These are phyloP conservation scores for Clinocottus analis DNA, from an alignment of 2,113 vertebrate species.

Conservation along the genomic window DNA sequence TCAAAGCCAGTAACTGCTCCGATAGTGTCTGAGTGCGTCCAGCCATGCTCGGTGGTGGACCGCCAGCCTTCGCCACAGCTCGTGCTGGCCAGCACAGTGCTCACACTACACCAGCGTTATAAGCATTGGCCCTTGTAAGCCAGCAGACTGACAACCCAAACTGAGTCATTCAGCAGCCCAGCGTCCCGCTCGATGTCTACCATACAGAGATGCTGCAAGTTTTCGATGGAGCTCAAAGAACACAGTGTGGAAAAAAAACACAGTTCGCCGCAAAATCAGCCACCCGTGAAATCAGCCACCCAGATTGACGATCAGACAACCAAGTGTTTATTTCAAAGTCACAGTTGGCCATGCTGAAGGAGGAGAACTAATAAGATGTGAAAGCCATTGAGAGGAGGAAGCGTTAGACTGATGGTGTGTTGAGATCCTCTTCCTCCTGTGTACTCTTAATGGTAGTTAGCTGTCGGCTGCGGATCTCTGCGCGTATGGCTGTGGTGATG, in stretches of 20 bases:
- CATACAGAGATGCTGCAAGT: conserved; percentile 34
- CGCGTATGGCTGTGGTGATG: conserved; percentile 69
- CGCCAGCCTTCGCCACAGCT: conserved; percentile 42
- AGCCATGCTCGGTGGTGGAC: conserved; percentile 50
- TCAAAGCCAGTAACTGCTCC: conserved; percentile 47
- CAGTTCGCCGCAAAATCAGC: conserved; percentile 62
- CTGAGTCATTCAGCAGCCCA: conserved; percentile 69
- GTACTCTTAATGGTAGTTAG: conserved; percentile 32
- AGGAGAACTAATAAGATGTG: conserved; percentile 45
- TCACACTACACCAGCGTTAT: conserved; percentile 45
- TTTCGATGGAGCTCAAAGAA: conserved; percentile 51
- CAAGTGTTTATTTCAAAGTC: conserved; percentile 44
- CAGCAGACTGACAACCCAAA: conserved; percentile 71
- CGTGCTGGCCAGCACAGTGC: conserved; percentile 43
- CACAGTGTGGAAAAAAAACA: conserved; percentile 48
- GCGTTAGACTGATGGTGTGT: conserved; percentile 29
- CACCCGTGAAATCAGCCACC: conserved; percentile 70
- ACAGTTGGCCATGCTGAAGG: conserved; percentile 20
- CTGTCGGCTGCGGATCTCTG: conserved; percentile 38
- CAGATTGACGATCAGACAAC: conserved; percentile 45
- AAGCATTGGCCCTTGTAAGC: conserved; percentile 39
- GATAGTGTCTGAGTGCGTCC: conserved; percentile 58
- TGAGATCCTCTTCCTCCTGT: conserved; percentile 52
- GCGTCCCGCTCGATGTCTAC: conserved; percentile 63
- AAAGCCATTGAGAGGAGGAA: conserved; percentile 39